A percentile compares a stretch with the other conserved stretches of the same genome.
Evolutionary conservation across 2,888 invertebrate species (phyloP).

Genomic region (Achlya flavicornis): DNA sequence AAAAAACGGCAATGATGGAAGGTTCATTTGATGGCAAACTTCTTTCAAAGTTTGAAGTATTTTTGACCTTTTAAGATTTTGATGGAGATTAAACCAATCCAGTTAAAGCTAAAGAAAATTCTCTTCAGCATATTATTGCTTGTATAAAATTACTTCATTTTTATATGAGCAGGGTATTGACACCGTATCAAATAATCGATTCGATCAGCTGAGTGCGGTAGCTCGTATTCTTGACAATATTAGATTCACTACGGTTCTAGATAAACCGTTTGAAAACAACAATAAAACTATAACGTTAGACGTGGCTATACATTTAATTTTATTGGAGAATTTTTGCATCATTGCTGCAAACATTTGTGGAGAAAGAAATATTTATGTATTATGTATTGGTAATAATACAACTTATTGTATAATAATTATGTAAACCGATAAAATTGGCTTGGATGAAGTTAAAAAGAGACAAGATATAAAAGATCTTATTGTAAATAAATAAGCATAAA

Average conservation of each 20-base stretch:
- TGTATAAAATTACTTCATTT: not conserved
- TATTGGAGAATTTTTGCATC: not conserved
- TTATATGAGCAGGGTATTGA: constrained; percentile 12
- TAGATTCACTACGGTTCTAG: constrained; percentile 3
- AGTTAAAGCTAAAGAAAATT: not conserved
- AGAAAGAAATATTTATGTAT: not conserved
- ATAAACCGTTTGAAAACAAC: constrained; percentile 6
- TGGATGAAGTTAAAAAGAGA: too few relatives aligned
- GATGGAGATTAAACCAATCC: too few relatives aligned
- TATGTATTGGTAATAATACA: not conserved
- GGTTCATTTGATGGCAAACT: too few relatives aligned
- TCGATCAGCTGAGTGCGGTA: constrained; percentile 20
- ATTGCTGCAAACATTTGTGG: not conserved
- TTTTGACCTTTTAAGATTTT: too few relatives aligned
- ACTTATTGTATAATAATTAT: too few relatives aligned
- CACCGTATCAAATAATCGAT: constrained; percentile 27
- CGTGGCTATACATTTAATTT: not conserved
- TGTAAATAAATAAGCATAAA: too few relatives aligned
- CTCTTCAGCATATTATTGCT: not conserved
- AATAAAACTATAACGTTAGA: constrained; percentile 1
- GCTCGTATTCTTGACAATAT: not conserved
- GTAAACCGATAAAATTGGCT: too few relatives aligned
- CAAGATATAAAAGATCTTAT: too few relatives aligned
- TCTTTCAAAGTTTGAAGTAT: too few relatives aligned
- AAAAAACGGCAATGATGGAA: too few relatives aligned